Evolutionary conservation across 2,113 vertebrate genomes (phyloP).

Genomic region (Myiopsitta monachus): DNA sequence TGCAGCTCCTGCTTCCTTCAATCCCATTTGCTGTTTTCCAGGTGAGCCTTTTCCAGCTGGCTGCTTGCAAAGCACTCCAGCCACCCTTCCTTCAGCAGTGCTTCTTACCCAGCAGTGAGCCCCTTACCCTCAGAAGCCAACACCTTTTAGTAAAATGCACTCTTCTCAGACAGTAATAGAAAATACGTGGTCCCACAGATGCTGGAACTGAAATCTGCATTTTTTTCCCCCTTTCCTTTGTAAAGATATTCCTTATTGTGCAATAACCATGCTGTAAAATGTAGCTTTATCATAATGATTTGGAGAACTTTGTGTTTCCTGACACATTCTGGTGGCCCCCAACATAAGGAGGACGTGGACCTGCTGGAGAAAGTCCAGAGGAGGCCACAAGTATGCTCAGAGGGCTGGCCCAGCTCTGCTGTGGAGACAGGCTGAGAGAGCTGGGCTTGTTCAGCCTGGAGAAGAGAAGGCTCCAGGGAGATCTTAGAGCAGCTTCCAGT

Average conservation of each 20-base stretch:
- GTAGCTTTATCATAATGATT: not conserved
- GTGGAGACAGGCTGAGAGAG: not conserved
- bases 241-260: not conserved
- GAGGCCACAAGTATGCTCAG: not conserved
- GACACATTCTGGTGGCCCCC: not conserved
- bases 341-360: not conserved
- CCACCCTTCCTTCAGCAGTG: accelerated
- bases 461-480: not conserved
- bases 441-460: not conserved
- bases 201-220: not conserved
- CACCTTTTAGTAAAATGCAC: not conserved
- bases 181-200: not conserved
- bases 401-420: not conserved
- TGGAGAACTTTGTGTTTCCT: not conserved
- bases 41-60: not conserved
- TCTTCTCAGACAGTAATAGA: not conserved
- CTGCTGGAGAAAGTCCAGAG: not conserved
- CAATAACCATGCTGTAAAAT: not conserved
- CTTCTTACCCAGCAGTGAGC: not conserved
- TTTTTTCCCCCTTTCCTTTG: not conserved
- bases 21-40: not conserved
- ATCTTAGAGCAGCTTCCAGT: not conserved
- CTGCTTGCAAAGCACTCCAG: not conserved
- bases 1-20: not conserved
- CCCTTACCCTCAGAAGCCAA: not conserved